phyloP scores from a whole-genome alignment of 2,113 vertebrate genomes.

The Salminus brasiliensis region DNA sequence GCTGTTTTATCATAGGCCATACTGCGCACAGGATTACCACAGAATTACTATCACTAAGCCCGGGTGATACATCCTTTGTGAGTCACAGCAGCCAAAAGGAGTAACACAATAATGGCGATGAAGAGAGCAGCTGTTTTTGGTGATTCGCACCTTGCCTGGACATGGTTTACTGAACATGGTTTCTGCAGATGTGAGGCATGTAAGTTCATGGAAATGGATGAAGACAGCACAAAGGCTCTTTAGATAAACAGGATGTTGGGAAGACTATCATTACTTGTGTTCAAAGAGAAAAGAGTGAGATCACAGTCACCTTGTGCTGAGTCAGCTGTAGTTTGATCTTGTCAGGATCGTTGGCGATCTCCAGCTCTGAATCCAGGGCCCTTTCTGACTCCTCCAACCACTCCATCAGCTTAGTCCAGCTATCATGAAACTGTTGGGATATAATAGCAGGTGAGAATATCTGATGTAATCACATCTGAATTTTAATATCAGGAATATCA shows the following conservation, averaged over 20 bases:
- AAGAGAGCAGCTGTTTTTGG: constrained; percentile 32
- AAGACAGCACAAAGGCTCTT: background rate
- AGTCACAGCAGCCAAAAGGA: constrained; percentile 10
- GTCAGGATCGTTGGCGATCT: constrained; percentile 97
- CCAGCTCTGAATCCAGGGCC: constrained; percentile 90
- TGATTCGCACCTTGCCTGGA: constrained; percentile 28
- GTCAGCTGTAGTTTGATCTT: constrained; percentile 93
- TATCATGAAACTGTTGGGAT: constrained; percentile 88
- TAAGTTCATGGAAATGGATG: background rate
- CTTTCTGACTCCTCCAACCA: constrained; percentile 96
- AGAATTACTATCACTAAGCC: constrained; percentile 21
- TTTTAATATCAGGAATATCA: background rate
- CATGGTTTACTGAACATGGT: background rate
- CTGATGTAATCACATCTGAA: background rate
- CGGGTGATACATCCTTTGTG: constrained; percentile 14
- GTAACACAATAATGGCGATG: background rate
- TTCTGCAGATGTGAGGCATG: constrained; percentile 18
- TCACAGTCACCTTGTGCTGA: constrained; percentile 89
- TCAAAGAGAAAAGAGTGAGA: constrained; percentile 10
- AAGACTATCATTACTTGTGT: constrained; percentile 10
- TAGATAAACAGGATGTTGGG: constrained; percentile 2
- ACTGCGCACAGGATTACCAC: background rate
- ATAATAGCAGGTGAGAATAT: constrained; percentile 51
- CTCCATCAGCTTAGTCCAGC: constrained; percentile 95
- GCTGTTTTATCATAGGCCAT: background rate